Base-by-base conservation (phyloP, 2,113 vertebrate species). In the human region DNA sequence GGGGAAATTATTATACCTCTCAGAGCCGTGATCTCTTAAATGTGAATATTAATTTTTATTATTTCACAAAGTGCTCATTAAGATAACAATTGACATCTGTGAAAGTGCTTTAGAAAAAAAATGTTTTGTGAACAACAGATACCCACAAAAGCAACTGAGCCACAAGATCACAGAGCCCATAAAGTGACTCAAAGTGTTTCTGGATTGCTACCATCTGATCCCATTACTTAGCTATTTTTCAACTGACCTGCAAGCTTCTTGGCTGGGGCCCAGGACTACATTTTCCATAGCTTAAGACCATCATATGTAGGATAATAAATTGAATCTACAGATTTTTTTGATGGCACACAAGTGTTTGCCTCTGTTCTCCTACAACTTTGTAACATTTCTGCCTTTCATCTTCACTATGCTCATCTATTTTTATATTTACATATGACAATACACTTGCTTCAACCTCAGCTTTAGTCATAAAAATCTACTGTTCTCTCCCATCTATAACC, bases 101-200 rank as follows among this genome's bases (percentile, higher is more conserved):
- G 50, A 92, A 94, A 91, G 86, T 35, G 8, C 27, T 82, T 89
- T 57, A 93, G 86, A 96, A 96, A 93, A 83, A 61, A 94, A 86
- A 38, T 40, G 59, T 43, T 92, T 70, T 79, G 6, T 57, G 68
- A 72, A 70, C 2, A 90, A 68, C 22, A 88, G 70, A 79, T 68
- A 83, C 6, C 11, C 57, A 80, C 8, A 78, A 93, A 89, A 61
- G 78, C 25, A 83, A 20, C 3, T 25, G 25, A 95, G 52, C 52
- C 48, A 73, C 43, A 87, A 79, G 35, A 66, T 79, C 35, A 79
- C 13, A 92, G 22, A 79, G n/a, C 12, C n/a, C 43, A 4, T n/a
- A 78, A 55, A 76, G 38, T 13, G 79, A 83, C 8, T 78, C 78
- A 48, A 66, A 80, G 27, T 73, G 52, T 73, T 25, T 72, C 13